Conservation (phyloP, 1,140 invertebrate genomes). For the Heliconius nattereri region DNA sequence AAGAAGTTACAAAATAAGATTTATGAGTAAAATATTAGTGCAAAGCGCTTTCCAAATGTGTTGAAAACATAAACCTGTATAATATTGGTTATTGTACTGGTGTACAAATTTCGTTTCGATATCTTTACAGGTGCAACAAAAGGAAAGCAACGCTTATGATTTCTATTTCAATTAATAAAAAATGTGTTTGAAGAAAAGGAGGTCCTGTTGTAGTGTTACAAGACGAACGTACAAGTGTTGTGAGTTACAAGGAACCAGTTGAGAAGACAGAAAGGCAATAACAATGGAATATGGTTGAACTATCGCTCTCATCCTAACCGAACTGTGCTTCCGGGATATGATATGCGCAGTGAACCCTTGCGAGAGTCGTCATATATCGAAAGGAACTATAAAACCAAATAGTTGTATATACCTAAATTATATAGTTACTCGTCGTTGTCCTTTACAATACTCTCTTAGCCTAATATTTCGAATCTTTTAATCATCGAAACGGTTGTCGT, state of each 20-base stretch:
- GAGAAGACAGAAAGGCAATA: conserved; percentile 64
- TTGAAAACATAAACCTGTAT: conserved; percentile 52
- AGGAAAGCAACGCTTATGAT: conserved; percentile 55
- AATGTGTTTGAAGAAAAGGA: conserved; percentile 76
- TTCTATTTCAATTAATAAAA: conserved; percentile 66
- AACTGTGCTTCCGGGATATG: conserved; percentile 70
- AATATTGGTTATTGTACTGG: conserved; percentile 43
- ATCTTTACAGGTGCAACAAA: conserved; percentile 59
- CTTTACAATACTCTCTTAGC: conserved; percentile 60
- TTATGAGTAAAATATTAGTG: neutral
- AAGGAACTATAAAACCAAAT: conserved; percentile 38
- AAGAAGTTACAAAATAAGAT: neutral
- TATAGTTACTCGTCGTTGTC: conserved; percentile 66
- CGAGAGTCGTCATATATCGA: conserved; percentile 25
- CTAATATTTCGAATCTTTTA: conserved; percentile 69
- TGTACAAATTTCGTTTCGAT: conserved; percentile 45
- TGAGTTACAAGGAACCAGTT: conserved; percentile 62
- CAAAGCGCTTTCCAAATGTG: conserved; percentile 63
- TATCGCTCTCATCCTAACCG: conserved; percentile 38
- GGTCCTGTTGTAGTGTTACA: conserved; percentile 55
- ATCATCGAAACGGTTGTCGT: conserved; percentile 80
- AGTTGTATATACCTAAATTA: conserved; percentile 63
- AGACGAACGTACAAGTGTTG: conserved; percentile 70
- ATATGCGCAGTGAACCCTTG: conserved; percentile 56
- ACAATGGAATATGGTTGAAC: conserved; percentile 81